Percentiles rank a stretch among this genome's conserved stretches.
These are phyloP conservation scores for Lepidurus packardi DNA, from an alignment of 1,140 invertebrate genomes.

Conservation along the genomic window DNA sequence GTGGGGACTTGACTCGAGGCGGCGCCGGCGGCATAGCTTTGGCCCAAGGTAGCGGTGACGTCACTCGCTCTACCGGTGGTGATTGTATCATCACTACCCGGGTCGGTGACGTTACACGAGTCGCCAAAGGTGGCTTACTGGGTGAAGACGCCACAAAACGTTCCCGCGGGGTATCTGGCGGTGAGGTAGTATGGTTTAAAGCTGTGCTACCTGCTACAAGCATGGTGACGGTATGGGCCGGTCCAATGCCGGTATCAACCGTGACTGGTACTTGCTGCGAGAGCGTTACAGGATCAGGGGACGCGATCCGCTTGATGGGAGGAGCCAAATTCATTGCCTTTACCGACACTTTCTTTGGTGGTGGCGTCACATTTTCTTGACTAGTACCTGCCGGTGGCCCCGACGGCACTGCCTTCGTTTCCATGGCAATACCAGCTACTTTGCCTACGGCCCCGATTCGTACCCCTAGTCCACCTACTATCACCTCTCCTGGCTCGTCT, in stretches of 20 bases:
- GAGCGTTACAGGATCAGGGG: background rate
- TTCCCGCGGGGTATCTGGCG: conserved; percentile 29
- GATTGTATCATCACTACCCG: background rate
- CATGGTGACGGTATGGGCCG: conserved; percentile 37
- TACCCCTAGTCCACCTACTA: conserved; percentile 34
- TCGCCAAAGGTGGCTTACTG: background rate
- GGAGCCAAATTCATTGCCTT: background rate
- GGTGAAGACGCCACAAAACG: background rate
- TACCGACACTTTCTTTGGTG: background rate
- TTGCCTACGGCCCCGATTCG: conserved; percentile 32
- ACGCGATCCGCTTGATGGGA: background rate
- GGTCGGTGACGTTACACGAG: conserved; percentile 25
- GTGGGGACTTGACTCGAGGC: conserved; percentile 22
- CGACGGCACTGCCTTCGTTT: conserved; percentile 20
- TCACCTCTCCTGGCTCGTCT: conserved; percentile 27
- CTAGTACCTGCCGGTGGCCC: background rate
- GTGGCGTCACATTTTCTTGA: background rate
- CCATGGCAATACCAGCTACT: conserved; percentile 32
- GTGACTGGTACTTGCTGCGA: conserved; percentile 33
- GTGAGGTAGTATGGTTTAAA: background rate
- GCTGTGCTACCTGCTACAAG: conserved; percentile 36
- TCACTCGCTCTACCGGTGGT: conserved; percentile 28
- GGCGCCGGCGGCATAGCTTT: conserved; percentile 27
- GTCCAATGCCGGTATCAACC: conserved; percentile 37
- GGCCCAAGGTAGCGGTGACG: conserved; percentile 10